Conservation (phyloP, 2,113 vertebrate species). For the Cyphomyrus plagiostoma region DNA sequence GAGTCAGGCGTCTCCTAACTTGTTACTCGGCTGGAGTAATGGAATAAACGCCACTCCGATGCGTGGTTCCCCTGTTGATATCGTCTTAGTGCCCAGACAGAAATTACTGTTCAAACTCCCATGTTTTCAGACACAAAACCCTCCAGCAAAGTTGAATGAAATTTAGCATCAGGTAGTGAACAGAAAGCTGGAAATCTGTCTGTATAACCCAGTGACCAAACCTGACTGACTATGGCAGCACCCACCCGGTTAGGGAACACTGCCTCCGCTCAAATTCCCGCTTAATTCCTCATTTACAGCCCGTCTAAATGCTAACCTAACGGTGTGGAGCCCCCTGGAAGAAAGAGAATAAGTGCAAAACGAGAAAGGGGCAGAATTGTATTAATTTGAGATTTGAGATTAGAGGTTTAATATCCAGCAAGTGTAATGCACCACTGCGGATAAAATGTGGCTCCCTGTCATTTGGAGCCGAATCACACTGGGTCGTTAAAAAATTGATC, state of each 20-base stretch:
- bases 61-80: neutral
- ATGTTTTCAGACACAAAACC: neutral
- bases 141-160: neutral
- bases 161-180: neutral
- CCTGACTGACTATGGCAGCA: neutral
- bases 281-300: neutral
- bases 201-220: neutral
- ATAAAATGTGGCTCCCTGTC: neutral
- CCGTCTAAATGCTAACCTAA: neutral
- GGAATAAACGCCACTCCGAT: neutral
- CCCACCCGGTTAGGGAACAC: neutral
- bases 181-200: neutral
- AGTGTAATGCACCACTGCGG: neutral
- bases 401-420: slow-evolving; percentile 10
- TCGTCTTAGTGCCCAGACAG: neutral
- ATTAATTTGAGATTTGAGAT: slow-evolving; percentile 17
- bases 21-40: neutral
- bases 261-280: neutral
- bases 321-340: neutral
- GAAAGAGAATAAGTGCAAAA: neutral
- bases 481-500: slow-evolving; percentile 19
- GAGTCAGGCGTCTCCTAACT: neutral
- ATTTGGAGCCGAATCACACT: neutral
- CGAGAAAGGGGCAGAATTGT: neutral
- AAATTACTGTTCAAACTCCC: neutral